phyloP scores from a whole-genome alignment of 2,888 invertebrate species.

The Drosophila nigritarsus region DNA sequence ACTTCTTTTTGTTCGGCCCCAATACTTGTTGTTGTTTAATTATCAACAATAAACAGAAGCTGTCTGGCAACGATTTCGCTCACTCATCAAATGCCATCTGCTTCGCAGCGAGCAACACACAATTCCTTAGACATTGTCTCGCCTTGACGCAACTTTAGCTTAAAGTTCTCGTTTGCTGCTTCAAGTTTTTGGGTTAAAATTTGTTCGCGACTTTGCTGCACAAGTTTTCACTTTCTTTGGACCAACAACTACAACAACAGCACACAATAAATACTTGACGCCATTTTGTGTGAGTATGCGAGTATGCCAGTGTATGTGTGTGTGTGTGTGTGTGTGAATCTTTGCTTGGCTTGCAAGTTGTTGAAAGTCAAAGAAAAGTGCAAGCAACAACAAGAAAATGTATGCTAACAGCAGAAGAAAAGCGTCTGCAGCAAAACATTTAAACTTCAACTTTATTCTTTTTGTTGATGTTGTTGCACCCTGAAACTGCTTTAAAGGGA shows the following conservation, averaged over 20 bases:
- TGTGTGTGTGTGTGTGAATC: conserved; percentile 24
- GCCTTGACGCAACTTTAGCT: conserved; percentile 54
- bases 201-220: conserved; percentile 68
- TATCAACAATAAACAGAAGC: neutral
- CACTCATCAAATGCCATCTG: neutral
- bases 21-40: conserved; percentile 9
- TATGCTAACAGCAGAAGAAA: conserved; percentile 43
- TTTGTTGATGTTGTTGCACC: conserved; percentile 5
- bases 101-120: neutral
- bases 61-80: conserved; percentile 22
- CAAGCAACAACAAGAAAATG: conserved; percentile 55
- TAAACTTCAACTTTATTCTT: conserved; percentile 52
- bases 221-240: conserved; percentile 76
- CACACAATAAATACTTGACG: conserved; percentile 75
- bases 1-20: neutral
- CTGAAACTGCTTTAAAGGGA: conserved; percentile 20
- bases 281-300: conserved; percentile 48
- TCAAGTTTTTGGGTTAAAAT: conserved; percentile 63
- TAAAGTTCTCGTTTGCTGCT: conserved; percentile 39
- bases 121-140: conserved; percentile 41
- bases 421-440: conserved; percentile 64
- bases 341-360: conserved; percentile 51
- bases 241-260: conserved; percentile 44
- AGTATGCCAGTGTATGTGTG: conserved; percentile 22
- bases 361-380: conserved; percentile 72